These are phyloP conservation scores for Procambarus clarkii DNA, from an alignment of 1,140 invertebrate species.

Conservation along the genomic window DNA sequence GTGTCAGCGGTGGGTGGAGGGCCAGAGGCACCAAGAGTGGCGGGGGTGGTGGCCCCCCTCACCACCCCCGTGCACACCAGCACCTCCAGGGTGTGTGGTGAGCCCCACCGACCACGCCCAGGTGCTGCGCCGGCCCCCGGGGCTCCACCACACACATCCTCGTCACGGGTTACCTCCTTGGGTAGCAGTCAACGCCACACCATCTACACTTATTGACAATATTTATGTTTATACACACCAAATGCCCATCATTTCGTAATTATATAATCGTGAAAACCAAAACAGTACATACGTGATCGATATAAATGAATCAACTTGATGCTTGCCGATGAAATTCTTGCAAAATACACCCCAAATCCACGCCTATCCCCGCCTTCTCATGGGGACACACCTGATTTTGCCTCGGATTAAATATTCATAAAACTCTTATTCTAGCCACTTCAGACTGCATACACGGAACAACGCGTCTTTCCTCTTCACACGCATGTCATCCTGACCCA, in stretches of 20 bases:
- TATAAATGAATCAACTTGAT: conserved; percentile 32
- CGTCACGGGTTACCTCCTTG: background rate
- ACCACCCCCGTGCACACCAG: too few relatives aligned
- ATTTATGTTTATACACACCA: background rate
- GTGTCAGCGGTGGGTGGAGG: too few relatives aligned
- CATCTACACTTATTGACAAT: background rate
- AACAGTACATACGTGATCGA: conserved; percentile 21
- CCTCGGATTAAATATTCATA: conserved; percentile 46
- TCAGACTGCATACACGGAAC: conserved; percentile 11
- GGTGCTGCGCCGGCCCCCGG: too few relatives aligned
- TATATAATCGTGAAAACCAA: background rate
- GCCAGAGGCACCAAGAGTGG: too few relatives aligned
- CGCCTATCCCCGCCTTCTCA: conserved; percentile 51
- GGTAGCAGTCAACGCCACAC: background rate
- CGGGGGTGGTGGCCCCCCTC: too few relatives aligned
- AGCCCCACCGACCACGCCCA: too few relatives aligned
- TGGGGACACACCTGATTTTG: conserved; percentile 53
- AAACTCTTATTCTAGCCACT: conserved; percentile 21
- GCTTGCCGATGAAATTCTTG: conserved; percentile 8
- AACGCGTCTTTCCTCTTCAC: conserved; percentile 34
- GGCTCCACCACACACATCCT: background rate
- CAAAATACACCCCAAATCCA: conserved; percentile 26
- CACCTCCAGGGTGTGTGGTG: too few relatives aligned
- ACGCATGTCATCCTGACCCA: conserved; percentile 30
- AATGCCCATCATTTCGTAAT: background rate